Conservation (phyloP, 2,113 vertebrate genomes). For the Irena cyanogastra region DNA sequence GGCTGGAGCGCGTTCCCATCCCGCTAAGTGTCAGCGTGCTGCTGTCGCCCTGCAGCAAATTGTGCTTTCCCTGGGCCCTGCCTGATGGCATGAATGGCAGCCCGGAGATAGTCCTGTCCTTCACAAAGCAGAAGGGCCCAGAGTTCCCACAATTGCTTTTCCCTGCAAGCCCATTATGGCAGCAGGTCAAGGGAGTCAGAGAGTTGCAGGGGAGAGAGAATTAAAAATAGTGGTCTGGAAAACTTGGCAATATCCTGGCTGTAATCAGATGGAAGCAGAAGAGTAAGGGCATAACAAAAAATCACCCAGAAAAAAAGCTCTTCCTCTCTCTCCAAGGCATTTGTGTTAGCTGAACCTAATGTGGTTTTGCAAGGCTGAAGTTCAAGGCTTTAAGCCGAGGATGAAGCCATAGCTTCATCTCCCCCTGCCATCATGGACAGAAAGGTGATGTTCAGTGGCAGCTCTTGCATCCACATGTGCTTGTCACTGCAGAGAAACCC, state of each 20-base stretch:
- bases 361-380: neutral
- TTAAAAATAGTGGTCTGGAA: constrained; percentile 1
- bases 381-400: neutral
- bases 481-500: neutral
- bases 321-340: neutral
- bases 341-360: neutral
- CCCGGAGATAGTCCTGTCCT: neutral
- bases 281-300: neutral
- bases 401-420: neutral
- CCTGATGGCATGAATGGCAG: constrained; percentile 54
- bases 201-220: neutral
- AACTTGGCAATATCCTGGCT: neutral
- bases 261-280: neutral
- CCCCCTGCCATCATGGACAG: neutral
- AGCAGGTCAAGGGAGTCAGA: constrained; percentile 3
- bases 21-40: constrained; percentile 39
- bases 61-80: constrained; percentile 22
- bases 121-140: constrained; percentile 13
- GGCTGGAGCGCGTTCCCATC: constrained; percentile 42
- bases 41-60: constrained; percentile 46
- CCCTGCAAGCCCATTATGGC: neutral
- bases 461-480: neutral
- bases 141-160: constrained; percentile 38
- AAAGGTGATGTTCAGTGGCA: neutral
- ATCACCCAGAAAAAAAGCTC: neutral